Evolutionary conservation across 2,797 vertebrate species (phyloP).

Genomic region (Acestrorhynchus altus): DNA sequence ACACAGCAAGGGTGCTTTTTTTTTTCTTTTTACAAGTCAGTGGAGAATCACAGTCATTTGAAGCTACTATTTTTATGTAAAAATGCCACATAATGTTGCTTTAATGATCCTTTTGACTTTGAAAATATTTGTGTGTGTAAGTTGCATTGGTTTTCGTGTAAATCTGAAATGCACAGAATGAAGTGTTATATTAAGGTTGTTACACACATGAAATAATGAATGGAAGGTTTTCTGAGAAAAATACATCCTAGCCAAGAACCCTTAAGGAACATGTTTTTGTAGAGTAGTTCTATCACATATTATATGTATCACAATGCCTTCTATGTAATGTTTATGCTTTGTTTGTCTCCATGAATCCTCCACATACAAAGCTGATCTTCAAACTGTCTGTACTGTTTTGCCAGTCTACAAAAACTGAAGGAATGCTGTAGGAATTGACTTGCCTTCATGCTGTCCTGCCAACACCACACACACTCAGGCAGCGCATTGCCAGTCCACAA

Average conservation of each 20-base stretch:
- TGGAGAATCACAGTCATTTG: too few relatives aligned
- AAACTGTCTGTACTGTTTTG: neutral
- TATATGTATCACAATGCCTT: neutral
- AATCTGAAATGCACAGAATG: too few relatives aligned
- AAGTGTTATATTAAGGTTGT: too few relatives aligned
- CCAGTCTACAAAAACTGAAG: slow-evolving; percentile 7
- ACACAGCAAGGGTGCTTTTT: too few relatives aligned
- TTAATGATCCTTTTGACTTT: too few relatives aligned
- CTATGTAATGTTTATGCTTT: neutral
- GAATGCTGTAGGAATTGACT: slow-evolving; percentile 15
- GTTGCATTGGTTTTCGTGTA: too few relatives aligned
- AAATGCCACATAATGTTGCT: too few relatives aligned
- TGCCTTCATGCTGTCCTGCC: neutral
- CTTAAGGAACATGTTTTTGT: neutral
- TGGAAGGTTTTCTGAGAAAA: too few relatives aligned
- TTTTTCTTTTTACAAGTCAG: too few relatives aligned
- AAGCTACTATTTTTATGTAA: too few relatives aligned
- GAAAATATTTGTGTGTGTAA: too few relatives aligned
- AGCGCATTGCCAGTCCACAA: neutral
- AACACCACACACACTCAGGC: neutral
- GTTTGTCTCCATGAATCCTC: neutral
- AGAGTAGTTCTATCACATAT: neutral
- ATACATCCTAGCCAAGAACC: neutral
- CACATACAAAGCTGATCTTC: neutral
- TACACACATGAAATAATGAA: too few relatives aligned